phyloP scores from a whole-genome alignment of 1,140 invertebrate species.

The Plodia interpunctella region DNA sequence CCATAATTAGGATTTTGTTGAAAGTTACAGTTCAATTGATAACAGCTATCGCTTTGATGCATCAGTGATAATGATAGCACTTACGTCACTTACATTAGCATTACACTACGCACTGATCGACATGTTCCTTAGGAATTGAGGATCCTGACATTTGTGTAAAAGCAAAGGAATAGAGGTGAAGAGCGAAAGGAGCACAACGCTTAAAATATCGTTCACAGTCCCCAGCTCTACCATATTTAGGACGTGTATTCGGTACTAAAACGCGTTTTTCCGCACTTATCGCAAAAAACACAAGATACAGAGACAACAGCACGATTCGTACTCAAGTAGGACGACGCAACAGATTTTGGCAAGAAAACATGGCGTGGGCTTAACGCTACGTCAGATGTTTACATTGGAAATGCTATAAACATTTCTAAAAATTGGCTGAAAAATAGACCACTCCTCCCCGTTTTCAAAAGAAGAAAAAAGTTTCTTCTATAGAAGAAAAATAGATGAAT shows the following conservation, averaged over 20 bases:
- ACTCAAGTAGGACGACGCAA: slow-evolving; percentile 28
- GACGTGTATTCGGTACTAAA: background rate
- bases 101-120: slow-evolving; percentile 30
- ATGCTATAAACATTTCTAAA: slow-evolving; percentile 14
- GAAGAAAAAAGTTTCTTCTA: too few species aligned
- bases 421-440: background rate
- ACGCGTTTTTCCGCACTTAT: background rate
- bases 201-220: slow-evolving; percentile 23
- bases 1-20: background rate
- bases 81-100: background rate
- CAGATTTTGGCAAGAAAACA: slow-evolving; percentile 35
- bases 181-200: slow-evolving; percentile 21
- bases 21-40: background rate
- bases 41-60: background rate
- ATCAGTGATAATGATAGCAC: background rate
- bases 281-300: slow-evolving; percentile 1
- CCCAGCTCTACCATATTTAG: slow-evolving; percentile 29
- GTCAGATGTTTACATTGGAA: slow-evolving; percentile 40
- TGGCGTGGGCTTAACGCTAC: slow-evolving; percentile 34
- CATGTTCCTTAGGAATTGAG: slow-evolving; percentile 29
- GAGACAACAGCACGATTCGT: slow-evolving; percentile 17
- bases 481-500: background rate
- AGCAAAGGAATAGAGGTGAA: slow-evolving; percentile 28
- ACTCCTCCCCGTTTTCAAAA: background rate
- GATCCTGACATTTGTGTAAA: slow-evolving; percentile 25